A percentile compares a stretch with the other conserved stretches of the same genome.
These are phyloP conservation scores for Archips xylosteana DNA, from an alignment of 2,888 invertebrate species.

Conservation along the genomic window DNA sequence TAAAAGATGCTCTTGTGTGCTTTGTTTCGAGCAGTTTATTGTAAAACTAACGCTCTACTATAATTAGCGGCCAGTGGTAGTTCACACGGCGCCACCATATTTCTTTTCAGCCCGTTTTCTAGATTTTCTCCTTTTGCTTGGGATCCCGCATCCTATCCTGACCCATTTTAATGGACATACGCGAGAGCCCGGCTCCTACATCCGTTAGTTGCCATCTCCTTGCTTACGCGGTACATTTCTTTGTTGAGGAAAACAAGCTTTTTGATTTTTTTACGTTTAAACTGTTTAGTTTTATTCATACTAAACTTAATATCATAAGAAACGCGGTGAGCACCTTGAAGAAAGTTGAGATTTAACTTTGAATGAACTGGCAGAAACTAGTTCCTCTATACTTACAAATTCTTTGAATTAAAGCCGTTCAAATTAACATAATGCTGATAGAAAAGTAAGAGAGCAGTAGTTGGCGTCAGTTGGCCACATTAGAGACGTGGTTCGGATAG, in stretches of 20 bases:
- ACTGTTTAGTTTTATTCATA: not conserved
- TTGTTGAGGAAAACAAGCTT: slow-evolving; percentile 41
- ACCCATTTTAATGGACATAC: slow-evolving; percentile 69
- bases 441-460: slow-evolving; percentile 13
- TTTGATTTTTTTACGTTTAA: not conserved
- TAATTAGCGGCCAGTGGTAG: slow-evolving; percentile 45
- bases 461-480: slow-evolving; percentile 46
- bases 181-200: slow-evolving; percentile 60
- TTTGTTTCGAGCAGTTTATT: slow-evolving; percentile 3
- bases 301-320: not conserved
- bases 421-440: slow-evolving; percentile 32
- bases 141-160: slow-evolving; percentile 61
- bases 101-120: slow-evolving; percentile 59
- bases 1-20: slow-evolving; percentile 10
- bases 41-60: slow-evolving; percentile 11
- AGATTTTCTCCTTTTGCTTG: slow-evolving; percentile 63
- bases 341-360: not conserved
- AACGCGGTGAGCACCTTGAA: not conserved
- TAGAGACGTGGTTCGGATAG: slow-evolving; percentile 56
- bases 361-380: not conserved
- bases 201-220: slow-evolving; percentile 69
- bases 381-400: not conserved
- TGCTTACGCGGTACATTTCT: slow-evolving; percentile 57
- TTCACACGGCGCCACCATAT: slow-evolving; percentile 56
- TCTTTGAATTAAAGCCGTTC: slow-evolving; percentile 6